Evolutionary conservation across 2,797 vertebrate species (phyloP), one percentile per base, ranked within the genome.

Genomic region (Carapus acus): DNA sequence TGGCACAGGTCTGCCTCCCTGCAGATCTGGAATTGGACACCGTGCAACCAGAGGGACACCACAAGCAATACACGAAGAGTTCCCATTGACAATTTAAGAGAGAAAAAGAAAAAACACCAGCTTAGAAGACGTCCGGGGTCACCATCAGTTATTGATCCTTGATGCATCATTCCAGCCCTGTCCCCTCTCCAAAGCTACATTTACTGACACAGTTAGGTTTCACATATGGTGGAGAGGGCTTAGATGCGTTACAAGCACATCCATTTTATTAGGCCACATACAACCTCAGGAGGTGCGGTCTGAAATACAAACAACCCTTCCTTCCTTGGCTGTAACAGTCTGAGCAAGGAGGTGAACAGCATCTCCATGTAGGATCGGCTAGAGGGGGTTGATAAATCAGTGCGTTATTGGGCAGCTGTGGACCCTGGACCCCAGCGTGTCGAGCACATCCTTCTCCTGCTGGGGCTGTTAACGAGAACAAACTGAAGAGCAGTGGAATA

Each of bases 401-500:
- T 48, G 55, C 51, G 67, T 76, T 80, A 83, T 79, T 83, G 80
- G 80, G 79, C 82, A 86, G 82, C 82, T 84, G 85, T 76, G 82
- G 77, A 78, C 77, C 66, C 61, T 29, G 77, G 63, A 74, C 67
- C 71, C 66, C 58, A 23, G 70, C 49, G 70, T 80, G 74, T 58
- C 72, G 59, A 67, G 72, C 70, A 74, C 77, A 86, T 77, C 69
- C 59, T 51, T 78, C 73, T 79, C 69, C 69, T 76, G 69, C 69
- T 76, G 58, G 50, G 61, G 65, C 64, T 39, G 71, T 77, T 83
- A 83, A 79, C 68, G 64, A 77, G 68, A 81, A 80, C 63, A 75
- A 74, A 81, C 49, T 49, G 56, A 41, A 60, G 48, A 42, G 44
- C n/a, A n/a, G 42, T 39, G 52, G 49, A 59, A 53, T 27, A 52